phyloP scores from a whole-genome alignment of 2,113 vertebrate genomes.

The Pollimyrus isidori region DNA sequence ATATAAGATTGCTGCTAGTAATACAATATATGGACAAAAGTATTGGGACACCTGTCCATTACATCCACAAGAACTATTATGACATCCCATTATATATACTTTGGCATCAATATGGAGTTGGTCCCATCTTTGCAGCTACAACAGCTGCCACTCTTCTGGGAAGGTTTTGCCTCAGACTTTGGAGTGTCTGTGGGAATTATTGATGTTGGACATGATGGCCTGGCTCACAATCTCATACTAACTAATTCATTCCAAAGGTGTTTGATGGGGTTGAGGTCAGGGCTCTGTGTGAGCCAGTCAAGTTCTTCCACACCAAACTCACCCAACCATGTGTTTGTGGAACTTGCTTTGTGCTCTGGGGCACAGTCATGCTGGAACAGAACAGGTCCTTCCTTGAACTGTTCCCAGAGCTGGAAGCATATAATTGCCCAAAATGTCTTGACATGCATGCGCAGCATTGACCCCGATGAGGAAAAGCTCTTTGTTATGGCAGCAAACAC shows the following conservation, averaged over 20 bases:
- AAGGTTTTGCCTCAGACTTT: neutral
- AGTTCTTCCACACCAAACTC: neutral
- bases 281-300: too few species aligned
- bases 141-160: neutral
- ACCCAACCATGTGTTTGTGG: neutral
- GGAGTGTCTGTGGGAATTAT: neutral
- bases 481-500: neutral
- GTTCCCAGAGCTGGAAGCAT: neutral
- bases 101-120: neutral
- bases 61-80: neutral
- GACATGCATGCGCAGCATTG: neutral
- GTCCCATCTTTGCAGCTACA: neutral
- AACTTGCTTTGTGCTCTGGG: neutral
- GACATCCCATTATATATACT: neutral
- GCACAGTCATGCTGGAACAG: neutral
- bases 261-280: too few species aligned
- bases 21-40: neutral
- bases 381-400: neutral
- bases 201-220: neutral
- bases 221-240: neutral
- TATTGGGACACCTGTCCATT: neutral
- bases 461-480: neutral
- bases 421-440: neutral
- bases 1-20: neutral
- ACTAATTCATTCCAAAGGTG: neutral